Evolutionary conservation across 2,888 invertebrate genomes (phyloP), one percentile per base, ranked within the genome.

Genomic region (Taphrorychus bicolor): DNA sequence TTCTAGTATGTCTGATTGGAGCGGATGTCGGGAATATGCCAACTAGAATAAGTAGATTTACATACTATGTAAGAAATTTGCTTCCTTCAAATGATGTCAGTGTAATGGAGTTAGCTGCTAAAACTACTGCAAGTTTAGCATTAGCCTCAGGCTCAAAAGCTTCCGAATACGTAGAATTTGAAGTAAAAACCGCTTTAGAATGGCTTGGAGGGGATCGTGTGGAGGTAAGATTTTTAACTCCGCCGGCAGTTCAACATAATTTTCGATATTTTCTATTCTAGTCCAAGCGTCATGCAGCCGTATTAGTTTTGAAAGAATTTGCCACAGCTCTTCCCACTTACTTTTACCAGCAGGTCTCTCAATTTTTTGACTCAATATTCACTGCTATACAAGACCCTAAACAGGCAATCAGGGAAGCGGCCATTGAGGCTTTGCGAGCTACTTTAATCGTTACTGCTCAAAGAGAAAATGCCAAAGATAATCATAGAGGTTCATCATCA

Each of bases 131-230:
- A 0, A 93, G 94, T 73, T 84, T 99, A 59, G 97, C 97, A 1
- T 87, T 95, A 18, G 91, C 93, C 16, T 94, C 94, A 0, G 97
- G 97, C 11, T 95, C 96, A 0, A 95, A 95, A 81, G 93, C 97
- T 23, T 94, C 96, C 0, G 97, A 97, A 79, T 97, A 97, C 80
- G 97, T 98, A n/a, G 97, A 98, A 77, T 97, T 97, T 84, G 97
- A 98, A 83, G 95, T 98, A 1, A 96, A 96, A 81, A 87, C 94
- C 77, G 95, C 98, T 0, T 93, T 97, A 80, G 98, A 98, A 81
- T 97, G 96, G 96, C 85, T 98, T 3, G 91, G 92, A 21, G 93
- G 92, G 57, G 97, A 95, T 76, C 86, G 95, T 73, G 90, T 95
- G 81, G 97, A 98, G 82, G 86, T 85, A 77, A 52, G 1, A 32